Evolutionary conservation across 2,797 vertebrate species (phyloP).

Genomic region (Tapirus indicus): DNA sequence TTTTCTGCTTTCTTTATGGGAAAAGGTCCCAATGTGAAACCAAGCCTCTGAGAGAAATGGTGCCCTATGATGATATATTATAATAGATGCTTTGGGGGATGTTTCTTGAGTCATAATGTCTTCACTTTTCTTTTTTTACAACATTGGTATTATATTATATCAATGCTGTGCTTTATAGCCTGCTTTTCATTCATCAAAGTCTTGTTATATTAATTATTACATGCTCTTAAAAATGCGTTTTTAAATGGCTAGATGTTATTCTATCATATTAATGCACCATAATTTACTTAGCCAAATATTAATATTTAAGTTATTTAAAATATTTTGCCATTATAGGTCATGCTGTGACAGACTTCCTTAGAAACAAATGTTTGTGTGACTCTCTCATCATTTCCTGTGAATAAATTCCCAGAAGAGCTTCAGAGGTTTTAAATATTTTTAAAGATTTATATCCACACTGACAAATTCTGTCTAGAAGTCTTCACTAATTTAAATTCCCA

Average conservation of each 20-base stretch:
- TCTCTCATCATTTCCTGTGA: not conserved
- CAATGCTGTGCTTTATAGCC: no score
- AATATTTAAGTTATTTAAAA: not conserved
- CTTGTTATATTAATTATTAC: not conserved
- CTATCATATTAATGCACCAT: not conserved
- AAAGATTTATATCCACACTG: not conserved
- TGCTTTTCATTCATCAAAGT: not conserved
- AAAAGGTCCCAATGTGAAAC: no score
- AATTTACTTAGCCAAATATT: not conserved
- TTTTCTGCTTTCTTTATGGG: not conserved
- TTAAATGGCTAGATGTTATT: not conserved
- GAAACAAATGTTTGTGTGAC: not conserved
- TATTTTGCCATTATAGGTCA: not conserved
- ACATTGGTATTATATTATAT: not conserved
- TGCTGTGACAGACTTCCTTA: not conserved
- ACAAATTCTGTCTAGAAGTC: not conserved
- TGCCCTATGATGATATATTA: not conserved
- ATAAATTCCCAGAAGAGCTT: not conserved
- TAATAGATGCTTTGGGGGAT: not conserved
- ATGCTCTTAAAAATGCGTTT: not conserved
- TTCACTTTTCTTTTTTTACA: not conserved
- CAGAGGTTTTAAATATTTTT: not conserved
- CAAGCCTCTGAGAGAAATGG: fast-evolving
- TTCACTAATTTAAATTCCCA: no score
- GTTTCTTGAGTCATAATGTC: not conserved